A percentile compares a stretch with the other conserved stretches of the same genome.
These are phyloP conservation scores for Drosophila silvestris DNA, from an alignment of 2,888 invertebrate genomes.

Conservation along the genomic window DNA sequence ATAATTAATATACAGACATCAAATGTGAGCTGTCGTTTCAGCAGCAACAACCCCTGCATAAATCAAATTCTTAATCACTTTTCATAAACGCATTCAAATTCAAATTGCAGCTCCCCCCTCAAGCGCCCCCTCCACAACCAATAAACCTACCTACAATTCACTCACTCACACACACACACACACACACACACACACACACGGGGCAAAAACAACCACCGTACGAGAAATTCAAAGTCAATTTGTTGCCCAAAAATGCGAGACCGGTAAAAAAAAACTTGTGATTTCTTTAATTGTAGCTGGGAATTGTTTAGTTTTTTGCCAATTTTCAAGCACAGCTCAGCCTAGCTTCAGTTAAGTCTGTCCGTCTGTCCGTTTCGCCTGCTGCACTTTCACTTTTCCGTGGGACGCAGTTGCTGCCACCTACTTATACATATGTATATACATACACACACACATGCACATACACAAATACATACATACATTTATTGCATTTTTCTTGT, in stretches of 20 bases:
- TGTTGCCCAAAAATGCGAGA: conserved; percentile 44
- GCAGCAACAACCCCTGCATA: conserved; percentile 23
- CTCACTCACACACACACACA: conserved; percentile 7
- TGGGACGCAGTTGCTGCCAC: conserved; percentile 73
- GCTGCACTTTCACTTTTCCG: conserved; percentile 78
- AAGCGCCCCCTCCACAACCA: background rate
- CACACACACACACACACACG: conserved; percentile 13
- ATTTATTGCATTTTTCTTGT: conserved; percentile 55
- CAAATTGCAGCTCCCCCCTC: conserved; percentile 36
- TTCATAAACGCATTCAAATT: conserved; percentile 44
- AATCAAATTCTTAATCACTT: conserved; percentile 35
- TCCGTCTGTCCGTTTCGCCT: conserved; percentile 24
- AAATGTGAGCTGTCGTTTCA: background rate
- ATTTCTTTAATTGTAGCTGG: conserved; percentile 5
- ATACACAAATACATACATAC: conserved; percentile 41
- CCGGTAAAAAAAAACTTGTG: conserved; percentile 36
- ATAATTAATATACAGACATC: background rate
- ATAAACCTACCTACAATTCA: conserved; percentile 32
- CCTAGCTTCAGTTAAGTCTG: conserved; percentile 21
- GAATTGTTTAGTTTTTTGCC: conserved; percentile 11
- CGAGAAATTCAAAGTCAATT: conserved; percentile 61
- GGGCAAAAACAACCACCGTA: conserved; percentile 70
- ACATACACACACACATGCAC: background rate
- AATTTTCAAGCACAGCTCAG: conserved; percentile 21
- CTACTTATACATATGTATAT: conserved; percentile 47